Percentiles rank a stretch among this genome's conserved stretches.
phyloP scores from a whole-genome alignment of 1,140 invertebrate genomes.

The Lepidostoma basale region DNA sequence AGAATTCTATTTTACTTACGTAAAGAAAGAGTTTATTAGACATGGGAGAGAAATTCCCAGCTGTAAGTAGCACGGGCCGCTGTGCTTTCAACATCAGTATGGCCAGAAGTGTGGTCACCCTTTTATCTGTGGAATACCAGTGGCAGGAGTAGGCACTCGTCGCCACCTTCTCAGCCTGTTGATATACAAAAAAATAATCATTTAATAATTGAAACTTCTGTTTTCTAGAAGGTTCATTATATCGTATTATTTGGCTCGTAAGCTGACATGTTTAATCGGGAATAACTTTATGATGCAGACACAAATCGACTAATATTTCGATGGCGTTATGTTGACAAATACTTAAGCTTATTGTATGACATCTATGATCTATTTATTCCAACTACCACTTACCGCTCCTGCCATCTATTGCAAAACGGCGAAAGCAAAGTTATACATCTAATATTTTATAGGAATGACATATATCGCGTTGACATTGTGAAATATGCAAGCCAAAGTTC shows the following conservation, averaged over 20 bases:
- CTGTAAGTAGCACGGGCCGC: constrained; percentile 33
- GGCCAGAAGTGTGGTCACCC: constrained; percentile 8
- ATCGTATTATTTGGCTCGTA: neutral
- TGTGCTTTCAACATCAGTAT: constrained; percentile 32
- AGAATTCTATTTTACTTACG: constrained; percentile 32
- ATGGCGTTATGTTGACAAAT: no score
- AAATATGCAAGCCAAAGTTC: no score
- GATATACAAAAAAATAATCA: neutral
- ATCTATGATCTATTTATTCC: no score
- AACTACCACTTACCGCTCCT: no score
- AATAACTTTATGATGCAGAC: no score
- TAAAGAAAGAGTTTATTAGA: constrained; percentile 38
- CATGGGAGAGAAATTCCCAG: constrained; percentile 39
- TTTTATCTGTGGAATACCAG: constrained; percentile 29
- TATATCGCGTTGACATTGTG: no score
- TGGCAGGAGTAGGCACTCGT: constrained; percentile 28
- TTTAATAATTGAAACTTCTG: neutral
- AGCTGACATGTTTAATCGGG: neutral
- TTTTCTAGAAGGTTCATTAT: no score
- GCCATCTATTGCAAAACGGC: no score
- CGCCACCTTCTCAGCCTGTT: constrained; percentile 40
- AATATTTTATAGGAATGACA: no score
- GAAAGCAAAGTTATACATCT: no score
- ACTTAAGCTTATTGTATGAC: no score
- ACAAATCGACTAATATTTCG: no score